Evolutionary conservation across 2,797 vertebrate genomes (phyloP).

Genomic region (Falco peregrinus): DNA sequence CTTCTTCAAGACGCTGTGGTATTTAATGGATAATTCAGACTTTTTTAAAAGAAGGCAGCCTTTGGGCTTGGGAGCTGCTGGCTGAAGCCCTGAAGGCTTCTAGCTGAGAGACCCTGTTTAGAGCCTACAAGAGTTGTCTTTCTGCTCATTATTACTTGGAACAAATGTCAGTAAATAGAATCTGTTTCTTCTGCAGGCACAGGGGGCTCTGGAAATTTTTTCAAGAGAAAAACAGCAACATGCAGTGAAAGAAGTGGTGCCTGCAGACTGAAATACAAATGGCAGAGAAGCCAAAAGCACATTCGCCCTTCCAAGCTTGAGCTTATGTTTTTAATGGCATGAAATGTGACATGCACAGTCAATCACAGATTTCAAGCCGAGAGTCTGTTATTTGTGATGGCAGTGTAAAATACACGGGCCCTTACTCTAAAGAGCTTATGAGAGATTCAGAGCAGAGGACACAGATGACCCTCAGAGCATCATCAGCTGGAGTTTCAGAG

Average conservation of each 20-base stretch:
- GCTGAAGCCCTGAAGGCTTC: background rate
- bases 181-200: background rate
- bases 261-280: background rate
- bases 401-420: background rate
- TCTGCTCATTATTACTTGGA: background rate
- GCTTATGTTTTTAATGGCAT: conserved; percentile 35
- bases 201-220: background rate
- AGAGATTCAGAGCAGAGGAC: background rate
- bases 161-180: conserved; percentile 3
- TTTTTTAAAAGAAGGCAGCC: background rate
- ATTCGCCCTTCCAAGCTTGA: background rate
- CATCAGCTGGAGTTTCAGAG: background rate
- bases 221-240: conserved; percentile 6
- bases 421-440: background rate
- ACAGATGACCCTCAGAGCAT: background rate
- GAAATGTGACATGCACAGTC: background rate
- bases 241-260: background rate
- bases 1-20: background rate
- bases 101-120: background rate
- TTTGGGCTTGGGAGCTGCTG: background rate
- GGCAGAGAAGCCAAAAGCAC: conserved; percentile 2
- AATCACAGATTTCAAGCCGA: background rate
- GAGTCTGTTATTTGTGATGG: background rate
- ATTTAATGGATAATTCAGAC: background rate
- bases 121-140: background rate